Evolutionary conservation across 2,888 invertebrate species (phyloP).

Genomic region (Machimus rusticus): DNA sequence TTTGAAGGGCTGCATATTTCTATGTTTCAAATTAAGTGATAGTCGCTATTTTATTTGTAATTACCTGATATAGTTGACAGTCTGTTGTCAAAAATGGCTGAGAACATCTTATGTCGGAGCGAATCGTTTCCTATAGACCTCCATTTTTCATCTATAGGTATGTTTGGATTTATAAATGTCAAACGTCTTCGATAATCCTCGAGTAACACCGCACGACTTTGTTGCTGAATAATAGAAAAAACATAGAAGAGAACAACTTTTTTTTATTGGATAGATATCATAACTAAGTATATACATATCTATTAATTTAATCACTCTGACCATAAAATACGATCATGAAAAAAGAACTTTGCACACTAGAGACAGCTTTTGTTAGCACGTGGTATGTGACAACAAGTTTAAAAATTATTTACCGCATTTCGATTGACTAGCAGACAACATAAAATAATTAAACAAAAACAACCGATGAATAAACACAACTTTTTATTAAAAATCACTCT

Average conservation of each 20-base stretch:
- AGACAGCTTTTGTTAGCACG: not conserved
- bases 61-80: constrained; percentile 55
- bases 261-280: not conserved
- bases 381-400: not conserved
- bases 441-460: not conserved
- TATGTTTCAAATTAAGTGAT: not conserved
- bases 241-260: not conserved
- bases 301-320: no score
- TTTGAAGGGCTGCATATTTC: not conserved
- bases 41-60: not conserved
- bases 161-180: not conserved
- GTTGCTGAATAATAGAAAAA: not conserved
- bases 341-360: not conserved
- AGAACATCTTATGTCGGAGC: constrained; percentile 58
- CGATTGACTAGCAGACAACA: not conserved
- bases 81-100: constrained; percentile 62
- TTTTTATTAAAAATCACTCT: not conserved
- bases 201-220: not conserved
- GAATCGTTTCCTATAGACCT: constrained; percentile 55
- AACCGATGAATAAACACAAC: not conserved
- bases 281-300: no score
- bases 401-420: not conserved
- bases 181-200: not conserved
- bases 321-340: no score
- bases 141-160: constrained; percentile 54